Evolutionary conservation across 2,797 vertebrate genomes (phyloP).

Genomic region (Ctenosaura bakeri): DNA sequence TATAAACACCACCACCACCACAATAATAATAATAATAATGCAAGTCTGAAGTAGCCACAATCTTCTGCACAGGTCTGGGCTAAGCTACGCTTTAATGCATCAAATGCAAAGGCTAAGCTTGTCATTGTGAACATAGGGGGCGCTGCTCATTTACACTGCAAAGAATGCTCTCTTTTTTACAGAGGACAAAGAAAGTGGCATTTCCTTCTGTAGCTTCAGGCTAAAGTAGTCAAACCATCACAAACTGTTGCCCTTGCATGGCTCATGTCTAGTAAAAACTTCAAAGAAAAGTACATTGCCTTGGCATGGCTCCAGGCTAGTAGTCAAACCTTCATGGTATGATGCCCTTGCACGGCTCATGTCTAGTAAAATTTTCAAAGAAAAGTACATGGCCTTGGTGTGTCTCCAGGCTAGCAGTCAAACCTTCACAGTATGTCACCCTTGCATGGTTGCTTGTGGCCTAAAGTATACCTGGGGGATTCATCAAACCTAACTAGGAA

Average conservation of each 20-base stretch:
- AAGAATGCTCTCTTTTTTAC: background rate
- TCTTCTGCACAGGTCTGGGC: too few species aligned
- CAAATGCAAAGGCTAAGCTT: background rate
- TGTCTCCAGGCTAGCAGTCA: background rate
- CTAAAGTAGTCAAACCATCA: background rate
- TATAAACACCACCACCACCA: too few species aligned
- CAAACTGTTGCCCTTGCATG: background rate
- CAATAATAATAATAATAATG: too few species aligned
- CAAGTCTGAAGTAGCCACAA: too few species aligned
- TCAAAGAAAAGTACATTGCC: background rate
- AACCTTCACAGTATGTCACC: background rate
- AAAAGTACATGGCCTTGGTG: background rate
- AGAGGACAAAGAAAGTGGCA: background rate
- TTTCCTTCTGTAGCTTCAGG: background rate
- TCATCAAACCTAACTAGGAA: background rate
- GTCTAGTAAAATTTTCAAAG: background rate
- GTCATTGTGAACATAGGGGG: background rate
- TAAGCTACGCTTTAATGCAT: too few species aligned
- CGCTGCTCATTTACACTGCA: background rate
- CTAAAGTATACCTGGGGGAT: background rate
- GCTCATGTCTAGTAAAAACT: background rate
- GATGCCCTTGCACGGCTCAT: background rate
- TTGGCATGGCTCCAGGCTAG: background rate
- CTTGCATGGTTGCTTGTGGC: background rate
- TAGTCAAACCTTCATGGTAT: constrained; percentile 2